phyloP scores from a whole-genome alignment of 1,140 invertebrate genomes.

The Anagrus nilaparvatae region DNA sequence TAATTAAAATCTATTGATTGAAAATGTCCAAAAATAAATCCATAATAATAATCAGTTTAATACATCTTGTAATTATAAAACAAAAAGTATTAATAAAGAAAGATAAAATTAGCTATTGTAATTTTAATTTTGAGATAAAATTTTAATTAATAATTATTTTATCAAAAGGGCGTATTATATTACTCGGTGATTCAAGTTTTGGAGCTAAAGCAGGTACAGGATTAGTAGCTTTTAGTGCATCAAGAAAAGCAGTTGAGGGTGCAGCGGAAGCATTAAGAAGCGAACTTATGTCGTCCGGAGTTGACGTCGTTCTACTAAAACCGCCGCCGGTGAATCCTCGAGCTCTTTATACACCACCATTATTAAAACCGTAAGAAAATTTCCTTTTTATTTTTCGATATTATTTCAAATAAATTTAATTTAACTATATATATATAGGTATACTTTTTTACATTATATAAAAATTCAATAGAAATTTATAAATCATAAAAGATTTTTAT shows the following conservation, averaged over 20 bases:
- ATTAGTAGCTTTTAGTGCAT: conserved; percentile 57
- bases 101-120: too few relatives aligned
- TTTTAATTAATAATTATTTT: conserved; percentile 8
- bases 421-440: background rate
- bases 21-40: too few relatives aligned
- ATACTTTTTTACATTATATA: too few relatives aligned
- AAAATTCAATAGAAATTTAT: too few relatives aligned
- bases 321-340: conserved; percentile 57
- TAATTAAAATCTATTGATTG: too few relatives aligned
- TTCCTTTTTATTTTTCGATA: conserved; percentile 5
- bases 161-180: conserved; percentile 39
- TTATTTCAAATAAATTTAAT: background rate
- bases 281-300: conserved; percentile 54
- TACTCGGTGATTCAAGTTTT: conserved; percentile 36
- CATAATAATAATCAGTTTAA: too few relatives aligned
- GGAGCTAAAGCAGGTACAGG: conserved; percentile 39
- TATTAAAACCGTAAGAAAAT: conserved; percentile 42
- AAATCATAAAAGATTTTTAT: background rate
- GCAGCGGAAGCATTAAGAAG: conserved; percentile 58
- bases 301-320: conserved; percentile 66
- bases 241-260: conserved; percentile 59
- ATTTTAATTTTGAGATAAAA: too few relatives aligned
- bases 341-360: conserved; percentile 47
- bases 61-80: too few relatives aligned
- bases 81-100: too few relatives aligned